phyloP scores from a whole-genome alignment of 2,888 invertebrate genomes.

The Doris montereyensis region DNA sequence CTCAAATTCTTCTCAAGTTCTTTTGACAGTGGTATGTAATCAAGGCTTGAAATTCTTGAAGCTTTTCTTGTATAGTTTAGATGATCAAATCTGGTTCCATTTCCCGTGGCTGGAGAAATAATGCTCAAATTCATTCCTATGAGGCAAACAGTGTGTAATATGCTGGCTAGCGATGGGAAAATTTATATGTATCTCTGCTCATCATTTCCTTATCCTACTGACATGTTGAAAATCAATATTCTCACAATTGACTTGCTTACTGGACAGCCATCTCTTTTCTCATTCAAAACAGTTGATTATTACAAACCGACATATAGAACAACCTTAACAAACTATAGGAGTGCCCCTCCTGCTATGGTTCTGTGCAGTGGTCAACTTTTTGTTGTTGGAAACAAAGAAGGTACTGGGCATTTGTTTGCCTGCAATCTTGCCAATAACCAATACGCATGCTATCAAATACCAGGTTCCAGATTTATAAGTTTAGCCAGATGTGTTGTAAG shows the following conservation, averaged over 20 bases:
- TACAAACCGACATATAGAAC: conserved; percentile 68
- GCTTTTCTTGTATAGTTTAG: conserved; percentile 62
- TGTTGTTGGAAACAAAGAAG: conserved; percentile 68
- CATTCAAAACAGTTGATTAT: conserved; percentile 64
- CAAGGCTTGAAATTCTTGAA: conserved; percentile 67
- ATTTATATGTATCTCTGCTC: conserved; percentile 69
- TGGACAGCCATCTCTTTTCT: conserved; percentile 61
- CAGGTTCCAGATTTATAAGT: conserved; percentile 67
- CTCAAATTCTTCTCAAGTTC: conserved; percentile 46
- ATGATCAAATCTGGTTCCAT: conserved; percentile 63
- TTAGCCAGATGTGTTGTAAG: conserved; percentile 64
- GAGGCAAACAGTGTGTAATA: conserved; percentile 64
- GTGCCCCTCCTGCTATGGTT: conserved; percentile 67
- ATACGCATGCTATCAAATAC: conserved; percentile 67
- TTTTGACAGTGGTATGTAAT: conserved; percentile 65
- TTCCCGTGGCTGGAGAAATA: conserved; percentile 63
- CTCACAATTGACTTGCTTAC: conserved; percentile 64
- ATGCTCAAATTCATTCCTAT: conserved; percentile 64
- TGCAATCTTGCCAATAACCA: conserved; percentile 66
- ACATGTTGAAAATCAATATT: conserved; percentile 68
- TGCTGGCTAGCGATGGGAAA: conserved; percentile 60
- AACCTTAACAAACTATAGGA: conserved; percentile 66
- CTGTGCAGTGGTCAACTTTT: conserved; percentile 64
- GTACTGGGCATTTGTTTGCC: conserved; percentile 66
- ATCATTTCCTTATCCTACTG: conserved; percentile 69